Base-by-base conservation (phyloP, 35 echinoderm and acorn worm species). In the Heliocidaris tuberculata region DNA sequence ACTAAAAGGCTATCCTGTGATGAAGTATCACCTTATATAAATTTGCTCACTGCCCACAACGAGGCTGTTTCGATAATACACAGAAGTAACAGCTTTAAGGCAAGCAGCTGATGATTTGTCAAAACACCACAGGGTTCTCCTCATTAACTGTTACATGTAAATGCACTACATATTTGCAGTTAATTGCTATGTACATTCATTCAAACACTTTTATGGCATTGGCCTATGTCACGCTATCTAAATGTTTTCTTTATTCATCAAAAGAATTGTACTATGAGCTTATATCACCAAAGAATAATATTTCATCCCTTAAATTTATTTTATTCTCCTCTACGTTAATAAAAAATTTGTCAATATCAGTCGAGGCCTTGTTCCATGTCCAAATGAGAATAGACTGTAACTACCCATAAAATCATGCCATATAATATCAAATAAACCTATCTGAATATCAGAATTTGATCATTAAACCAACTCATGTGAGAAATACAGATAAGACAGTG, bases 391-490 rank as follows among this genome's bases (percentile, higher is more conserved):
- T 5, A 19, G 65, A 7, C 65, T 78, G 65, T n/a, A 78, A 78
- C 65, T 4, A n/a, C 61, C 61, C 61, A 71, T 71, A 24, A 27
- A 71, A 71, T 71, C 16, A 71, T 24, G 17, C 65, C 27, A 24
- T 27, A 78, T 78, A 78, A 78, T 78, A 78, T 4, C 27, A n/a
- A 78, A 78, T 78, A 78, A 78, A 78, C 65, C 61, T n/a, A 78
- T 24, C 24, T 70, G 15, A n/a, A 78, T n/a, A 78, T 27, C 21
- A 78, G 6, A 78, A 19, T n/a, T 78, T n/a, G 6, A 19, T 78
- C 65, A 78, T 78, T 78, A 78, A 71, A 78, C 65, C 21, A 78
- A 78, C 21, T 78, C 65, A 78, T 78, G 65, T 78, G 65, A n/a
- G 65, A 78, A 78, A n/a, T 24, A 27, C 65, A 27, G 17, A 78